These are phyloP conservation scores for Melanotaenia pygmaea DNA, from an alignment of 2,797 vertebrate genomes.

Conservation along the genomic window DNA sequence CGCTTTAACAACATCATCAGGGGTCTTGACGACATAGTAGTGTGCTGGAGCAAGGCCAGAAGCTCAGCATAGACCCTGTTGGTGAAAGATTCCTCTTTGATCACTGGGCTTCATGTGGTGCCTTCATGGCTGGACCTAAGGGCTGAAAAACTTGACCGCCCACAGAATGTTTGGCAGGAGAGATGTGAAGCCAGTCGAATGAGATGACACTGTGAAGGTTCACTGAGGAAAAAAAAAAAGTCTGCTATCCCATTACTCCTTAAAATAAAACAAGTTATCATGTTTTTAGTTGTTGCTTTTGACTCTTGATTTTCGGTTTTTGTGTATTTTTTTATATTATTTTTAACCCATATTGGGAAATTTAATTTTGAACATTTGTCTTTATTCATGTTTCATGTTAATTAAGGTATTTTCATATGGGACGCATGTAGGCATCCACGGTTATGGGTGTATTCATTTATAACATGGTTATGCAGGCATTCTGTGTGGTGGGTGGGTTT, in stretches of 20 bases:
- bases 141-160: constrained; percentile 49
- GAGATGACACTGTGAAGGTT: constrained; percentile 41
- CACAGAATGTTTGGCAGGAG: constrained; percentile 56
- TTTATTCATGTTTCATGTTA: background rate
- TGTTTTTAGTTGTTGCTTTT: constrained; percentile 2
- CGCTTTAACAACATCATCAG: constrained; percentile 52
- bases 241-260: constrained; percentile 4
- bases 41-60: constrained; percentile 60
- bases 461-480: constrained; percentile 51
- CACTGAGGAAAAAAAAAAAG: constrained; percentile 10
- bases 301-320: constrained; percentile 2
- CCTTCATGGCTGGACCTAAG: constrained; percentile 50
- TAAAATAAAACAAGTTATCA: background rate
- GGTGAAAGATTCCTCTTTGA: constrained; percentile 67
- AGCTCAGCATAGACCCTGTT: constrained; percentile 39
- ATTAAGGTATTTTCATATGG: constrained; percentile 27
- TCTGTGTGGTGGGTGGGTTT: constrained; percentile 47
- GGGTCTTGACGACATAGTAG: constrained; percentile 45
- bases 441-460: constrained; percentile 32
- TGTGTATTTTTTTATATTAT: background rate
- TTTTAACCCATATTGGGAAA: background rate
- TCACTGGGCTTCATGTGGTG: constrained; percentile 54
- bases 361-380: background rate
- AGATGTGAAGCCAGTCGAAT: constrained; percentile 45
- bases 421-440: constrained; percentile 29